Evolutionary conservation across 2,888 invertebrate species (phyloP).

Genomic region (Crepidodera aurea): DNA sequence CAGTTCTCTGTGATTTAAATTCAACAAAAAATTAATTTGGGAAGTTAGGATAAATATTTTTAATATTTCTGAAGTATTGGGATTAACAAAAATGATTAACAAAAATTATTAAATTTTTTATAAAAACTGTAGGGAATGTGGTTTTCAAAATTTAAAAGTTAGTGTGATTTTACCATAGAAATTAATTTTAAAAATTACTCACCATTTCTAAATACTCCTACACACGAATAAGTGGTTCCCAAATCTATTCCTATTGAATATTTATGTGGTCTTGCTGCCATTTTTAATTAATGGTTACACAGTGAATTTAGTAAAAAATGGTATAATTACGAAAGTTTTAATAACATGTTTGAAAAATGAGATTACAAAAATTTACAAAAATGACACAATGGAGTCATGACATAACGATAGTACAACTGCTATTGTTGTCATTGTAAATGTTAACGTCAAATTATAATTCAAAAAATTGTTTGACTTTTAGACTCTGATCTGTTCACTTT

Average conservation of each 20-base stretch:
- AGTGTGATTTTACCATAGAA: too few species aligned
- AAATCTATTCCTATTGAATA: conserved; percentile 43
- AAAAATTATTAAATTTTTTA: too few species aligned
- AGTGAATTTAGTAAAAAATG: not conserved
- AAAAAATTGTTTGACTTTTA: too few species aligned
- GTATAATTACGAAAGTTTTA: not conserved
- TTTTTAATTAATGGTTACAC: conserved; percentile 14
- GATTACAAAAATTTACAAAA: not conserved
- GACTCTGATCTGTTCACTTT: too few species aligned
- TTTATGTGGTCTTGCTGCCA: conserved; percentile 29
- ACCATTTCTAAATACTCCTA: conserved; percentile 42
- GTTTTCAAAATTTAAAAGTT: too few species aligned
- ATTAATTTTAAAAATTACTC: too few species aligned
- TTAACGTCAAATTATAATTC: too few species aligned
- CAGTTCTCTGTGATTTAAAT: not conserved
- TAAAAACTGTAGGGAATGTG: too few species aligned
- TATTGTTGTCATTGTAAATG: not conserved
- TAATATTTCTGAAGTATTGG: too few species aligned
- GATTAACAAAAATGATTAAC: too few species aligned
- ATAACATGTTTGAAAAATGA: not conserved
- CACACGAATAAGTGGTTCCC: conserved; percentile 42
- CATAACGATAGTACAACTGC: not conserved
- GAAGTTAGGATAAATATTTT: too few species aligned
- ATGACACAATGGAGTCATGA: not conserved
- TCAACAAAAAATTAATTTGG: not conserved